phyloP scores from a whole-genome alignment of 1,140 invertebrate genomes.

The Drosophila prosaltans region DNA sequence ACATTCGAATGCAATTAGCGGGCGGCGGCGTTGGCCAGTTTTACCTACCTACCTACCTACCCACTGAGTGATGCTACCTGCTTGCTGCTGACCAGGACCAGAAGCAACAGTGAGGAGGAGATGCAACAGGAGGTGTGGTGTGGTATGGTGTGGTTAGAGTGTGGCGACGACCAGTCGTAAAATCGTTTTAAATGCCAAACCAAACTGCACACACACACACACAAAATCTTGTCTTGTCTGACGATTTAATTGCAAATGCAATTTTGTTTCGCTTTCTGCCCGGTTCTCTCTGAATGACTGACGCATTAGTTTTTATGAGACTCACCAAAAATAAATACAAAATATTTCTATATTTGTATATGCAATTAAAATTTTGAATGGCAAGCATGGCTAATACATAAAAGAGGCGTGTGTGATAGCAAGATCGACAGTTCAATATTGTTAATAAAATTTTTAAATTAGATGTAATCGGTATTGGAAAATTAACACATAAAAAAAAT shows the following conservation, averaged over 20 bases:
- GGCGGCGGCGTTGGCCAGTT: neutral
- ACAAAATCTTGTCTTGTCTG: slow-evolving; percentile 17
- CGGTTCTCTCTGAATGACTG: slow-evolving; percentile 8
- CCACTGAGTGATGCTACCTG: slow-evolving; percentile 19
- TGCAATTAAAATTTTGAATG: slow-evolving; percentile 5
- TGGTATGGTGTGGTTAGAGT: neutral
- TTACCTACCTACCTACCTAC: neutral
- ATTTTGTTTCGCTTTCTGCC: slow-evolving; percentile 27
- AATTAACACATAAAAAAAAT: too few species aligned
- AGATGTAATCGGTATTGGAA: too few species aligned
- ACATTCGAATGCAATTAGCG: slow-evolving; percentile 49
- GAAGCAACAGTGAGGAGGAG: neutral
- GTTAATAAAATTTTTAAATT: too few species aligned
- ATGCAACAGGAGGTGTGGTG: neutral
- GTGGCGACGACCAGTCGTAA: slow-evolving; percentile 16
- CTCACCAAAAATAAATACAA: neutral
- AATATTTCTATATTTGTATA: neutral
- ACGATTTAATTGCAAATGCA: slow-evolving; percentile 40
- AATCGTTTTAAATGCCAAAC: slow-evolving; percentile 29
- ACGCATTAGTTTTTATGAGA: slow-evolving; percentile 19
- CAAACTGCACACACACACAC: slow-evolving; percentile 6
- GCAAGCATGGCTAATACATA: neutral
- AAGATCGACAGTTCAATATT: too few species aligned
- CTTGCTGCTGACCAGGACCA: neutral
- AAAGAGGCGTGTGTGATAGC: neutral